Evolutionary conservation across 2,888 invertebrate genomes (phyloP).

Genomic region (Sepiola atlantica): DNA sequence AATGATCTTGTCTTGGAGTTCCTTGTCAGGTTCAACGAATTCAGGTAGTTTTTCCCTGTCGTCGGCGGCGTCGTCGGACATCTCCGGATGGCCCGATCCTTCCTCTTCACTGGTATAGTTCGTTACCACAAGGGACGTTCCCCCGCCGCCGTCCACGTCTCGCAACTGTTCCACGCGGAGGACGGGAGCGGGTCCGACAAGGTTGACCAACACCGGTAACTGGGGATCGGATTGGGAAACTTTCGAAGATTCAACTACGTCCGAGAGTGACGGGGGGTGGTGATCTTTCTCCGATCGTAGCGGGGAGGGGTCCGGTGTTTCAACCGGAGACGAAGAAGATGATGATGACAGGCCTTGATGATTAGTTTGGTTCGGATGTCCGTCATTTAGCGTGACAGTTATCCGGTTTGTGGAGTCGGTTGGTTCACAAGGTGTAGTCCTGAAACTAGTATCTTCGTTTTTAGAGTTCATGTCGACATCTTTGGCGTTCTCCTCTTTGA

Average conservation of each 20-base stretch:
- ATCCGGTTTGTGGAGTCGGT: not conserved
- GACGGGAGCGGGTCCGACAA: slow-evolving; percentile 56
- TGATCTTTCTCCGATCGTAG: not conserved
- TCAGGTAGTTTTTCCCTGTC: slow-evolving; percentile 55
- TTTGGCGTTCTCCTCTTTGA: not conserved
- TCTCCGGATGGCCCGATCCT: slow-evolving; percentile 58
- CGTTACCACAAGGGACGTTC: slow-evolving; percentile 52
- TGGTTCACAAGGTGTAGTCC: not conserved
- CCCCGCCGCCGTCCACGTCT: slow-evolving; percentile 60
- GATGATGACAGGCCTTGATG: slow-evolving; percentile 24
- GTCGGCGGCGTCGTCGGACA: slow-evolving; percentile 56
- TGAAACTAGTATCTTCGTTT: not conserved
- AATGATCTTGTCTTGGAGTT: slow-evolving; percentile 68
- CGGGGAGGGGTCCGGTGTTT: not conserved
- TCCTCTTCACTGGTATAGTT: slow-evolving; percentile 67
- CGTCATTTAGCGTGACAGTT: not conserved
- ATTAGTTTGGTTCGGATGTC: not conserved
- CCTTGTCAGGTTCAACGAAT: slow-evolving; percentile 69
- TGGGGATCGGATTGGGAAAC: not conserved
- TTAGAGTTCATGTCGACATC: not conserved
- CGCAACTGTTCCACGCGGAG: slow-evolving; percentile 68
- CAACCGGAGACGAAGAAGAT: not conserved
- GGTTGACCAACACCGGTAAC: slow-evolving; percentile 23
- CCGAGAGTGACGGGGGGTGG: not conserved
- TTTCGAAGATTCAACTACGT: not conserved